phyloP scores from a whole-genome alignment of 2,113 vertebrate species.

The Pelecanoides urinatrix region DNA sequence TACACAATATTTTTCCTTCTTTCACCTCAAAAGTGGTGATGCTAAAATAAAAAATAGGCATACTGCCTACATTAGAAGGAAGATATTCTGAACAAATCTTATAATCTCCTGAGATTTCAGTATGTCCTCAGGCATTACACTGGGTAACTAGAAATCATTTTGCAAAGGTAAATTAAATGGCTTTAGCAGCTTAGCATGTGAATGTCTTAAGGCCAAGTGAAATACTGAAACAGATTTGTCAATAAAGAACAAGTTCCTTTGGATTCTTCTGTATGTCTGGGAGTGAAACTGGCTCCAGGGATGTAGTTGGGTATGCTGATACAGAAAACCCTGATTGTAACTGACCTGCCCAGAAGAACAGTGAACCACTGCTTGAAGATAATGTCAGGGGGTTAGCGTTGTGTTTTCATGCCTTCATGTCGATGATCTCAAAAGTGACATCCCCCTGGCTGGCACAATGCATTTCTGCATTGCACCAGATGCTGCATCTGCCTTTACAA shows the following conservation, averaged over 20 bases:
- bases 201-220: neutral
- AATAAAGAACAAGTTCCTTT: neutral
- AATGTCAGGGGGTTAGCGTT: neutral
- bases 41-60: neutral
- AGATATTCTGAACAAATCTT: neutral
- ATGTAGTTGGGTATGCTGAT: neutral
- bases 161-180: conserved; percentile 26
- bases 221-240: conserved; percentile 12
- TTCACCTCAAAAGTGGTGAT: neutral
- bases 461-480: conserved; percentile 21
- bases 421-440: neutral
- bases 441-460: neutral
- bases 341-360: neutral
- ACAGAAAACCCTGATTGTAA: neutral
- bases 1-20: neutral
- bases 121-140: neutral
- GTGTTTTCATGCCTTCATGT: neutral
- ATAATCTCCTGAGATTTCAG: neutral
- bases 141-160: neutral
- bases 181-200: neutral
- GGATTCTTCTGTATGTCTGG: neutral
- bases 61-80: neutral
- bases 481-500: neutral
- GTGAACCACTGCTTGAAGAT: neutral
- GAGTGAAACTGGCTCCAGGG: neutral